Base-by-base conservation (phyloP, 2,888 invertebrate genomes). In the Netelia melanura region DNA sequence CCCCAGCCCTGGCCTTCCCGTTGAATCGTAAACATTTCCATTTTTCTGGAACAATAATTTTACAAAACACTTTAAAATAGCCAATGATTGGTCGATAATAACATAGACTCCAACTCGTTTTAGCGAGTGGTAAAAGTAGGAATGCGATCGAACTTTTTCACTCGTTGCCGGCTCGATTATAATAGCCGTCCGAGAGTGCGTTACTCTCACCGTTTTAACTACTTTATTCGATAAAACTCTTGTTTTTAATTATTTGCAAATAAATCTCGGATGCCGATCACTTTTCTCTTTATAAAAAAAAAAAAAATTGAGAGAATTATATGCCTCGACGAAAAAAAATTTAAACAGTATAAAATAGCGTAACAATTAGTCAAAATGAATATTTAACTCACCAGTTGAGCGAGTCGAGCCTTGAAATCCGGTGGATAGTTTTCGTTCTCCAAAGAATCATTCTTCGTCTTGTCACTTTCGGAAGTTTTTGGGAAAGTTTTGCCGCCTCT, bases 401-500 rank as follows among this genome's bases (percentile, higher is more conserved):
- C 88, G 65, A 93, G 81, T 79, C 90, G 91, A 38, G 92, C 93
- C 75, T 93, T 93, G 72, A 93, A 93, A 38, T 93, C 91, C 0
- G 92, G 88, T 21, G 93, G 93, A 89, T 93, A 93, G 84, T 93
- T 93, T 58, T 93, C 93, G 25, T 86, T 88, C 38, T 93, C 92
- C 8, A 88, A 88, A 3, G 77, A 54, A 2, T 90, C 89, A 3
- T 67, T 44, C 3, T 88, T 81, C 0, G 58, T 30, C 17, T 88
- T 90, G 30, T 86, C 52, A 44, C 71, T 1, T 14, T 72, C 83
- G 8, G 81, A 54, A n/a, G 78, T 83, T 71, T 91, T 91, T 0
- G 86, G 86, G 48, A 89, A 91, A 8, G 86, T 88, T 76, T 92
- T 91, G 68, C 82, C 89, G 9, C 91, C 91, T 44, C 92, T 90